Conservation (phyloP, 2,113 vertebrate genomes). For the Hippolais icterina region DNA sequence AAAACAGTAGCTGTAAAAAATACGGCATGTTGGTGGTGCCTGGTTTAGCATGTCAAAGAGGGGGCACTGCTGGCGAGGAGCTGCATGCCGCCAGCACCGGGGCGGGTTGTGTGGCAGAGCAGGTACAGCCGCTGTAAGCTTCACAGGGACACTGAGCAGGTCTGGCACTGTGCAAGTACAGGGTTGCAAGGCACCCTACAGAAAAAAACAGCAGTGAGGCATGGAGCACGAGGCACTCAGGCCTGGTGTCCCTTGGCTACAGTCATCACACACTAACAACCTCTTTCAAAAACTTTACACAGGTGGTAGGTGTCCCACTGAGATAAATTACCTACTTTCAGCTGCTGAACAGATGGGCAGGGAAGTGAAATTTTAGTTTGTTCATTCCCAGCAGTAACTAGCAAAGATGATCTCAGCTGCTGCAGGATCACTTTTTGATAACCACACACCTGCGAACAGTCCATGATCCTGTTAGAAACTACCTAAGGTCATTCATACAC, state of each 20-base stretch:
- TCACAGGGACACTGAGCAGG: background rate
- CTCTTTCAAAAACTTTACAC: slow-evolving; percentile 38
- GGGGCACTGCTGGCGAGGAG: background rate
- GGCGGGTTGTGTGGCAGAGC: background rate
- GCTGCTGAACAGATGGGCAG: slow-evolving; percentile 51
- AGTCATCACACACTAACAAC: background rate
- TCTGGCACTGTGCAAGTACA: background rate
- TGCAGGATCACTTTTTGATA: slow-evolving; percentile 42
- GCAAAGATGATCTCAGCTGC: slow-evolving; percentile 29
- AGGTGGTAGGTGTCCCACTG: slow-evolving; percentile 21
- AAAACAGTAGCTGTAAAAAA: slow-evolving; percentile 49
- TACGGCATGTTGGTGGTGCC: background rate
- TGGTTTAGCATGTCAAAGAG: slow-evolving; percentile 44
- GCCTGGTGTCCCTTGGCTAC: background rate
- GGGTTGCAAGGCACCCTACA: background rate
- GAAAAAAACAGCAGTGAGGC: background rate
- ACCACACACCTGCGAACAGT: slow-evolving; percentile 6
- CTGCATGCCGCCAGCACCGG: fast-evolving
- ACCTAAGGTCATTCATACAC: background rate
- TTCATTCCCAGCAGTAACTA: slow-evolving; percentile 51
- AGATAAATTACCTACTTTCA: slow-evolving; percentile 38
- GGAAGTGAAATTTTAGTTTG: slow-evolving; percentile 48
- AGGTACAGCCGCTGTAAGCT: background rate
- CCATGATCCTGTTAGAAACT: slow-evolving; percentile 11
- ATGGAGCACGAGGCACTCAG: fast-evolving